phyloP scores from a whole-genome alignment of 2,888 invertebrate species.

The Synergus itoensis region DNA sequence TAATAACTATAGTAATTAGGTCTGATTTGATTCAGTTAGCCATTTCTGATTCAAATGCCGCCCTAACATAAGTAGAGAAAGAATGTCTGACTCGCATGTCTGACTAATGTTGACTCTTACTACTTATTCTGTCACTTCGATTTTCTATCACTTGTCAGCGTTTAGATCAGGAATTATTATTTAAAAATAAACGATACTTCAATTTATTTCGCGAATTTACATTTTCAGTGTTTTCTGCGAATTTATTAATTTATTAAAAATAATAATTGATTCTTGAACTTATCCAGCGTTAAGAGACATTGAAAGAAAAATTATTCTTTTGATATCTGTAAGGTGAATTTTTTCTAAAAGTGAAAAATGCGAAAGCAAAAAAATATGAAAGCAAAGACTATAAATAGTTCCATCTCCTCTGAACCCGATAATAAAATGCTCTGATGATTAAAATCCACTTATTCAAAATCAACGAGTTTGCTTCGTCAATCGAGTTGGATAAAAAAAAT shows the following conservation, averaged over 20 bases:
- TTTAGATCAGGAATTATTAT: not conserved
- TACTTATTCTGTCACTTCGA: not conserved
- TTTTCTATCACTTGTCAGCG: not conserved
- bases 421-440: not conserved
- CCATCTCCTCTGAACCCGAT: not conserved
- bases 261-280: not conserved
- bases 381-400: not conserved
- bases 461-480: not conserved
- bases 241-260: not conserved
- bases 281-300: not conserved
- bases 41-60: not conserved
- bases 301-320: constrained; percentile 13
- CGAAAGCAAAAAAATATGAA: not conserved
- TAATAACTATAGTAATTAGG: too few relatives aligned
- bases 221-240: not conserved
- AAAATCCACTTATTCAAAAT: constrained; percentile 7
- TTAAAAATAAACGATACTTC: too few relatives aligned
- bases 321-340: not conserved
- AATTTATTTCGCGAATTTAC: not conserved
- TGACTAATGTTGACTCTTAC: not conserved
- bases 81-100: not conserved
- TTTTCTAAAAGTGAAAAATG: not conserved
- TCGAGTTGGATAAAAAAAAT: not conserved
- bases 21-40: too few relatives aligned
- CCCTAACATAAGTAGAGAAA: not conserved